These are phyloP conservation scores for Apis dorsata DNA, from an alignment of 1,140 invertebrate genomes.

Conservation along the genomic window DNA sequence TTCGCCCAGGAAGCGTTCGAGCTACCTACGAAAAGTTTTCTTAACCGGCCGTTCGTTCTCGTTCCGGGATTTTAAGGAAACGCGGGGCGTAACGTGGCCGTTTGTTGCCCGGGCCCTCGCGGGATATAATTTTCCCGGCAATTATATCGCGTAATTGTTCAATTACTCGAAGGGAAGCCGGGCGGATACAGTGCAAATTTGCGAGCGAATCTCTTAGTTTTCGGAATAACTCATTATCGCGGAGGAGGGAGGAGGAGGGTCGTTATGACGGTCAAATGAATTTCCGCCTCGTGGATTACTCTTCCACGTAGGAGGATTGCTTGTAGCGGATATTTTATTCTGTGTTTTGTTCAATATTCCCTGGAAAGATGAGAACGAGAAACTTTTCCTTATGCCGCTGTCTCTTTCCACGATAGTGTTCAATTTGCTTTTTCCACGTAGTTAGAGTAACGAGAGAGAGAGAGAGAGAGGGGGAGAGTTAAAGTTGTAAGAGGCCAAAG, in stretches of 20 bases:
- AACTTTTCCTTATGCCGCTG: too few species aligned
- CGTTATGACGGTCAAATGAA: constrained; percentile 17
- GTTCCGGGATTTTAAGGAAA: not conserved
- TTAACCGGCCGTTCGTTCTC: not conserved
- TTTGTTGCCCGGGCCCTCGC: too few species aligned
- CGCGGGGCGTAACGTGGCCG: not conserved
- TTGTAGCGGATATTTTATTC: too few species aligned
- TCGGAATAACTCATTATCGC: constrained; percentile 10
- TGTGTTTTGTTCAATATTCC: too few species aligned
- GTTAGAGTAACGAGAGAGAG: too few species aligned
- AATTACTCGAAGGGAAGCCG: not conserved
- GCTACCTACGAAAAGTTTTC: not conserved
- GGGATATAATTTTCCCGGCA: not conserved
- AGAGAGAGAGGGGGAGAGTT: too few species aligned
- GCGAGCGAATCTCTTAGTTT: not conserved
- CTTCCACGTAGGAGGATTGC: too few species aligned
- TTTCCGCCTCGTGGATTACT: not conserved
- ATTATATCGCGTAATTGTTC: constrained; percentile 40
- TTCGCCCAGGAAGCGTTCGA: not conserved
- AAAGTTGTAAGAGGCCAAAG: too few species aligned
- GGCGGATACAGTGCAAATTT: too few species aligned
- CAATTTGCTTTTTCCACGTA: too few species aligned
- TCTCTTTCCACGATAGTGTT: too few species aligned
- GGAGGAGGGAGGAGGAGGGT: not conserved
- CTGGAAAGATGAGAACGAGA: too few species aligned